Evolutionary conservation across 2,888 invertebrate genomes (phyloP).

Genomic region (Branchipolynoe longqiensis): DNA sequence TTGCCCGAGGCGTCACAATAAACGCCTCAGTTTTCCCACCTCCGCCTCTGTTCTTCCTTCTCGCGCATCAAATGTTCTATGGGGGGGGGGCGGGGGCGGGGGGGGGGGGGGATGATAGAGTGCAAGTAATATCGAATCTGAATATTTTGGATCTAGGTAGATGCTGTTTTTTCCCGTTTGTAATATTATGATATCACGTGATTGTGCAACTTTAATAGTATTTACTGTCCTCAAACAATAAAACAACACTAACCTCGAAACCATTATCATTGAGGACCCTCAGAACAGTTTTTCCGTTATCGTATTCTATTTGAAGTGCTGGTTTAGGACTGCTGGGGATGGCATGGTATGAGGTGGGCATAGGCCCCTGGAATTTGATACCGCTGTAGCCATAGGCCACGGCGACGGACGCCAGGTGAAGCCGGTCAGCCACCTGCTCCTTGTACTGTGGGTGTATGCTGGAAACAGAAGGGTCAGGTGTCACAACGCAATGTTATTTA

Average conservation of each 20-base stretch:
- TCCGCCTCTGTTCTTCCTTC: no score
- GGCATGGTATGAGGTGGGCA: slow-evolving; percentile 64
- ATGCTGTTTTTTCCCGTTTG: no score
- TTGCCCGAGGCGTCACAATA: no score
- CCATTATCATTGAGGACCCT: slow-evolving; percentile 64
- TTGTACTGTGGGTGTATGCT: slow-evolving; percentile 76
- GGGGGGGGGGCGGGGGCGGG: no score
- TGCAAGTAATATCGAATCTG: no score
- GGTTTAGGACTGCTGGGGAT: not conserved
- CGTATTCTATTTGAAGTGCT: slow-evolving; percentile 62
- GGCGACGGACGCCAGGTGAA: slow-evolving; percentile 71
- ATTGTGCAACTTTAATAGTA: not conserved
- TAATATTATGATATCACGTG: no score
- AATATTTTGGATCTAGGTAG: no score
- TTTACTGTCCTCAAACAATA: not conserved
- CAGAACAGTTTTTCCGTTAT: slow-evolving; percentile 64
- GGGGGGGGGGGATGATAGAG: no score
- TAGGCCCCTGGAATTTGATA: slow-evolving; percentile 72
- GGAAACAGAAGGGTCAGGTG: slow-evolving; percentile 12
- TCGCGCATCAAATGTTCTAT: no score
- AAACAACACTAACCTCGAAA: slow-evolving; percentile 68
- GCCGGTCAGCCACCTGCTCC: slow-evolving; percentile 73
- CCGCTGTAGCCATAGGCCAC: slow-evolving; percentile 72
- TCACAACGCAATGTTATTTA: not conserved
- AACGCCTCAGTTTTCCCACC: no score